Evolutionary conservation across 2,113 vertebrate species (phyloP), one percentile per base, ranked within the genome.

Genomic region (Euleptes europaea): DNA sequence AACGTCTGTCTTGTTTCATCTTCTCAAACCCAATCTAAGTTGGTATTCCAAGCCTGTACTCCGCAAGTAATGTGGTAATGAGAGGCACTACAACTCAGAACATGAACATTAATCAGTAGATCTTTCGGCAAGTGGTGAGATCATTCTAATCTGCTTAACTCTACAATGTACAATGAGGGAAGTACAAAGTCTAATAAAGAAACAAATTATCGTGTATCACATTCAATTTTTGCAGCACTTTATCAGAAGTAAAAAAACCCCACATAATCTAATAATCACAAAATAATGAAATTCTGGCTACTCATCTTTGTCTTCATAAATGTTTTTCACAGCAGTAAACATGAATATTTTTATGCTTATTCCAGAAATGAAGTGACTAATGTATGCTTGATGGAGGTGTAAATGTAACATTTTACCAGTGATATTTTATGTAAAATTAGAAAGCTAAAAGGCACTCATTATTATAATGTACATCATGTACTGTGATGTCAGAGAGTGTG

Each of bases 101-200:
- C 72, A 89, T 51, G 71, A 86, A 51, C 38, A 63, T 76, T 92
- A 90, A 89, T 92, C 85, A 92, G 60, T 85, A 9, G 71, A 85
- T 89, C 8, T 80, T 84, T 94, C 80, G 80, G 40, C 88, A 90
- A 92, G 40, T 21, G 23, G 11, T 69, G 82, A 84, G 11, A 89
- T 84, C 1, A 87, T 90, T 89, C 89, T 84, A 90, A 92, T 91
- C 72, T 87, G 31, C 54, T 78, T 85, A 66, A 65, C 88, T 90
- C 65, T 74, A 81, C 5, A 26, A 78, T 72, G 21, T 79, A 76
- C 74, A 85, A 88, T 82, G 80, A 90, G 82, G 86, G 26, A 23
- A 44, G 6, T 47, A 87, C 49, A 86, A 85, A 88, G 15, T 77
- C 57, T 80, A 84, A 86, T 82, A 85, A 78, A 78, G 71, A 94